Evolutionary conservation across 2,113 vertebrate species (phyloP), one percentile per base, ranked within the genome.

Genomic region (Phrynocephalus versicolor): DNA sequence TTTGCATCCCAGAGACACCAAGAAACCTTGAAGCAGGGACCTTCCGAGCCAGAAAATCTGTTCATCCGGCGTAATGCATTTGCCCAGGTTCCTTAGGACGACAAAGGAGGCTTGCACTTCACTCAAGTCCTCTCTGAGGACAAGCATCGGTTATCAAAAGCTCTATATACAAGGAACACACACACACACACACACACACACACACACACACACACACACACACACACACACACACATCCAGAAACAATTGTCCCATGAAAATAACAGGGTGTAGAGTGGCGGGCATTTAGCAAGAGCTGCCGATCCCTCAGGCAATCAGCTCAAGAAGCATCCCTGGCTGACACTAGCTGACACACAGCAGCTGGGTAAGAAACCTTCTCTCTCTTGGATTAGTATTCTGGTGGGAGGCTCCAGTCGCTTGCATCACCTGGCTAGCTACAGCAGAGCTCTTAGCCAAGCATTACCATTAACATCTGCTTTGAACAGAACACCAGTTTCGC

Each of bases 401-500:
- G 91, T 87, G 86, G 90, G 83, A 94, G 71, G 55, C 87, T 81
- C 89, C 89, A 88, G 89, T 92, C 94, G 91, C 90, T 94, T 91
- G 92, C 69, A 75, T 35, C 89, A 84, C 30, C 10, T 14, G 14
- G 60, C 76, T 55, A 79, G 85, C 58, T 13, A 51, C 84, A 89
- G 89, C 85, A 90, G 81, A 90, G 87, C 91, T 94, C 94, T 89
- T 93, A 91, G 90, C 93, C 90, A 86, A 89, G 92, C 39, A 69
- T 69, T 51, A 78, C 78, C 69, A 58, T 84, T 85, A 91, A 81
- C 80, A 94, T 82, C 71, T 91, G 83, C 88, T 93, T 83, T 79
- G 83, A 95, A 90, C 91, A 41, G 35, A 84, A 81, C 73, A 94
- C 94, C 92, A 94, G 95, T 93, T 89, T 89, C 86, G 70, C 82